These are phyloP conservation scores for Xiphophorus birchmanni DNA, from an alignment of 2,797 vertebrate species.

Conservation along the genomic window DNA sequence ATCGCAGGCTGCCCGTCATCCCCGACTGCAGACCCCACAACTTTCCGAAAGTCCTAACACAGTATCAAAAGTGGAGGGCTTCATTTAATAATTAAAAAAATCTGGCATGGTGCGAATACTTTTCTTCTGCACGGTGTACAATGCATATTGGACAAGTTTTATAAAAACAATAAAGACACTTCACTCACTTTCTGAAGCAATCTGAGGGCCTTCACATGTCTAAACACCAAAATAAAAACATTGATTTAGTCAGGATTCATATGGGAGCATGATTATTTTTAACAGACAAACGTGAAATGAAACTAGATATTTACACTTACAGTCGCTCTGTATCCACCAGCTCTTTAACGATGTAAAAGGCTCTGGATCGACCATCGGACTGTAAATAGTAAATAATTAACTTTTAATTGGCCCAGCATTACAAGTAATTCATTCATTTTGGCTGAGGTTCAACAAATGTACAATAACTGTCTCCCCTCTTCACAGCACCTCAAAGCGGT, in stretches of 20 bases:
- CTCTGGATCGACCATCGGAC: constrained; percentile 89
- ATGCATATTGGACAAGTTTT: not conserved
- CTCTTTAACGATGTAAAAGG: constrained; percentile 89
- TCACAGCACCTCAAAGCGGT: constrained; percentile 23
- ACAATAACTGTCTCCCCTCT: constrained; percentile 1
- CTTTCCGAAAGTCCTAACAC: constrained; percentile 86
- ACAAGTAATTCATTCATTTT: constrained; percentile 16
- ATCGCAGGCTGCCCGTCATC: constrained; percentile 77
- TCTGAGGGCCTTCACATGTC: constrained; percentile 91
- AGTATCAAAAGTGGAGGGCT: not conserved
- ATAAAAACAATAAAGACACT: constrained; percentile 1
- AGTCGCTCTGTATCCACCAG: constrained; percentile 90
- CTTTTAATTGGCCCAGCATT: constrained; percentile 18
- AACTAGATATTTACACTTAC: constrained; percentile 79
- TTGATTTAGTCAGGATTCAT: not conserved
- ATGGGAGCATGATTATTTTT: not conserved
- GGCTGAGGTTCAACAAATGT: constrained; percentile 34
- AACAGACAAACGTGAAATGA: constrained; percentile 6
- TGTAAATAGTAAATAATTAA: constrained; percentile 71
- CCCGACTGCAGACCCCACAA: constrained; percentile 77
- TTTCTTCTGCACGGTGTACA: not conserved
- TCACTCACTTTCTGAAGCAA: constrained; percentile 86
- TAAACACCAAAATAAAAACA: constrained; percentile 72
- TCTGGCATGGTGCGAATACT: not conserved
- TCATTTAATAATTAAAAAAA: not conserved